These are phyloP conservation scores for Actias luna DNA, from an alignment of 2,888 invertebrate species.

Conservation along the genomic window DNA sequence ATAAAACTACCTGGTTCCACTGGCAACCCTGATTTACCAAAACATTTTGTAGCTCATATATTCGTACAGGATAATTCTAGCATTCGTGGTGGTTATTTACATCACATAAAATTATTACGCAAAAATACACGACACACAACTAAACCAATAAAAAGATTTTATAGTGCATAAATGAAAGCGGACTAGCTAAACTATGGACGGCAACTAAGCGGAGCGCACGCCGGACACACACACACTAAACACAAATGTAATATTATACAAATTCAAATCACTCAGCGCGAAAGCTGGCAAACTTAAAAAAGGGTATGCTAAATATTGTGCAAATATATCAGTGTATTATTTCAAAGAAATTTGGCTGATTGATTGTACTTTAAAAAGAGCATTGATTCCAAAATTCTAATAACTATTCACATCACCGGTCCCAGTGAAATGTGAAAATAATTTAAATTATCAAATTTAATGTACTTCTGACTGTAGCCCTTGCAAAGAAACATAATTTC, in stretches of 20 bases:
- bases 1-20: neutral
- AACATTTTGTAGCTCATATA: neutral
- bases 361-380: too few species aligned
- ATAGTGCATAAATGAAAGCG: slow-evolving; percentile 31
- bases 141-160: slow-evolving; percentile 41
- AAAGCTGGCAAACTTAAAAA: too few species aligned
- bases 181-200: slow-evolving; percentile 19
- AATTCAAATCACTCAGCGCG: too few species aligned
- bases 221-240: neutral
- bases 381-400: too few species aligned
- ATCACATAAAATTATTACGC: slow-evolving; percentile 52
- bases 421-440: too few species aligned
- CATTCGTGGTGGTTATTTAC: neutral
- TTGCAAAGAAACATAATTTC: too few species aligned
- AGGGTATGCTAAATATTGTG: neutral
- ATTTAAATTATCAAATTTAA: too few species aligned
- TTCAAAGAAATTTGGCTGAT: neutral
- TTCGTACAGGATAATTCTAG: neutral
- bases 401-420: too few species aligned
- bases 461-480: too few species aligned
- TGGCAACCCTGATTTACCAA: neutral
- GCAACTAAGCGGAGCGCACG: slow-evolving; percentile 6
- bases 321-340: neutral
- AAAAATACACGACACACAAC: slow-evolving; percentile 46
- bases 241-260: too few species aligned